These are phyloP conservation scores for Siderastrea siderea DNA, from an alignment of 92 coral and sea anemone genomes.

Conservation along the genomic window DNA sequence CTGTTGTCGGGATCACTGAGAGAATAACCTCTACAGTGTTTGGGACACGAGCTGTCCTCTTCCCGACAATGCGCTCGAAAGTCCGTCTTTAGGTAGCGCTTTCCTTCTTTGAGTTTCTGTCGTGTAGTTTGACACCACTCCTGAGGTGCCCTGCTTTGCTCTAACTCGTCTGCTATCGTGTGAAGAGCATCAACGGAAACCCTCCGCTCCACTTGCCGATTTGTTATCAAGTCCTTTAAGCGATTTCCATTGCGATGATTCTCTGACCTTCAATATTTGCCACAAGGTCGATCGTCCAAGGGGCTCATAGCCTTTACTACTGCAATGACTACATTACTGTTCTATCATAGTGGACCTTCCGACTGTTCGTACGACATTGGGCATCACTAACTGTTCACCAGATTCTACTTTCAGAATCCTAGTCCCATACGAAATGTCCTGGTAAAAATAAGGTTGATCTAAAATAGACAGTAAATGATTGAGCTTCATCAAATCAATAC, in stretches of 20 bases:
- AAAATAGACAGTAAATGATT: slow-evolving; percentile 53
- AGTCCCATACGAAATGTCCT: slow-evolving; percentile 67
- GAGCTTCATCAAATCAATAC: slow-evolving; percentile 42
- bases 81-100: slow-evolving; percentile 69
- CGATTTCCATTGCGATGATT: slow-evolving; percentile 68
- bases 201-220: slow-evolving; percentile 62
- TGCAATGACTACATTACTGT: slow-evolving; percentile 47
- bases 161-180: slow-evolving; percentile 53
- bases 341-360: slow-evolving; percentile 64
- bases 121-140: slow-evolving; percentile 60
- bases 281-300: slow-evolving; percentile 58
- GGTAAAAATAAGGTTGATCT: slow-evolving; percentile 64
- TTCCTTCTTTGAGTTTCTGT: slow-evolving; percentile 45
- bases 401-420: slow-evolving; percentile 53
- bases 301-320: slow-evolving; percentile 45
- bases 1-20: slow-evolving; percentile 47
- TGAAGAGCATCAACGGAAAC: slow-evolving; percentile 53
- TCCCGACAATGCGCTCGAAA: slow-evolving; percentile 68
- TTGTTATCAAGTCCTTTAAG: slow-evolving; percentile 62
- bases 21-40: slow-evolving; percentile 64
- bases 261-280: slow-evolving; percentile 55
- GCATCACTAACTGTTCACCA: slow-evolving; percentile 66
- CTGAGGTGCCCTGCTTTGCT: slow-evolving; percentile 51
- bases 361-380: slow-evolving; percentile 69
- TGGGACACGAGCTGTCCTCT: slow-evolving; percentile 58